Evolutionary conservation across 2,888 invertebrate genomes (phyloP), one percentile per base, ranked within the genome.

Genomic region (Sialis lutaria): DNA sequence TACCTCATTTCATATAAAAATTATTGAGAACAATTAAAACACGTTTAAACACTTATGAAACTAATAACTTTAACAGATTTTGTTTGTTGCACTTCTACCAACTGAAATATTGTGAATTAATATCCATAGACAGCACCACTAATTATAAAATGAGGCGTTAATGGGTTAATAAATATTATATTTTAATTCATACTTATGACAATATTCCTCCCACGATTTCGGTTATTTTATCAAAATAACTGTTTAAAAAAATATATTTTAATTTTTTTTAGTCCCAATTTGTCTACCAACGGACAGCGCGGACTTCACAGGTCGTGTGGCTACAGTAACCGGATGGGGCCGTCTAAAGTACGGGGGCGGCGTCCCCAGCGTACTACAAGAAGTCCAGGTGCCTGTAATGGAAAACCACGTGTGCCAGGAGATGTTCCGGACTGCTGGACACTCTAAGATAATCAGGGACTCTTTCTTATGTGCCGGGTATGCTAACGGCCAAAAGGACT

Each of bases 401-500:
- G 87, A 89, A 60, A 92, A 92, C 64, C 76, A 77, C 53, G 86
- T 89, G 8, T 92, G 92, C 61, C 91, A 92, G 62, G 86, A 89
- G 62, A 91, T 92, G 91, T 92, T 92, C 73, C 77, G 82, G 55
- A 86, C 87, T 0, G 90, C 87, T 1, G 89, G 89, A 0, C 91
- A 92, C 60, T 74, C 81, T 1, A 92, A 92, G 67, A 77, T 80
- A 57, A 92, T 92, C 51, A 70, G 88, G 33, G 79, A 76, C 51
- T 89, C 90, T 34, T 92, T 92, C 67, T 72, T 92, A 31, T 92
- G 92, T 57, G 92, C 92, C 0, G 92, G 92, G 34, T 92, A 92
- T 61, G 86, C 89, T 35, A 86, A 86, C 55, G 91, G 92, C 0
- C 83, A 87, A 59, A 88, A 87, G 62, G 92, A 92, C 60, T 90